Evolutionary conservation across 1,140 invertebrate species (phyloP).

Genomic region (Solenopsis fugax): DNA sequence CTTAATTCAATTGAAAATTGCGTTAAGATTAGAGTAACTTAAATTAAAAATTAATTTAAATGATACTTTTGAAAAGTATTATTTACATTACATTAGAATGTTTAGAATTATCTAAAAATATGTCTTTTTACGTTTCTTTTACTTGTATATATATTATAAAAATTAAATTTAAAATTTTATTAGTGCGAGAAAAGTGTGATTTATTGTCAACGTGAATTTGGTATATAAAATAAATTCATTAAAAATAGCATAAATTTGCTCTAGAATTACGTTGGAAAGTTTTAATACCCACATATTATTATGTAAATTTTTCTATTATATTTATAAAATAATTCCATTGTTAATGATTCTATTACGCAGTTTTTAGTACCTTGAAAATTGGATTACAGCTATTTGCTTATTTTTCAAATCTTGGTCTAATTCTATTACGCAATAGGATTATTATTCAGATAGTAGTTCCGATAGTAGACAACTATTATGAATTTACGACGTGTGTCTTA

Average conservation of each 20-base stretch:
- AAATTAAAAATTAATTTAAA: too few species aligned
- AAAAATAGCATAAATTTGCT: not conserved
- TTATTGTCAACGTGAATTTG: not conserved
- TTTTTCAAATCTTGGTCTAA: not conserved
- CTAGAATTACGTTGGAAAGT: not conserved
- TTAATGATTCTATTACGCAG: not conserved
- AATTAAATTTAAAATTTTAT: not conserved
- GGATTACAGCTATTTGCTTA: not conserved
- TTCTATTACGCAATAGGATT: slow-evolving; percentile 10
- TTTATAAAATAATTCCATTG: slow-evolving; percentile 2
- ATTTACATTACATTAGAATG: too few species aligned
- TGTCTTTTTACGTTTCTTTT: not conserved
- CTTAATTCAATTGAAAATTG: too few species aligned
- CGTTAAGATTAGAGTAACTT: too few species aligned
- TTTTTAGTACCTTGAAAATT: slow-evolving; percentile 5
- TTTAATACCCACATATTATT: slow-evolving; percentile 9
- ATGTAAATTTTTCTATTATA: not conserved
- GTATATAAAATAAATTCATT: not conserved
- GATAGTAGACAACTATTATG: not conserved
- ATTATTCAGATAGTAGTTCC: not conserved
- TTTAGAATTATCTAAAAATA: too few species aligned
- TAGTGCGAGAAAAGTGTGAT: not conserved
- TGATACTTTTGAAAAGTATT: too few species aligned
- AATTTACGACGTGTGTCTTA: not conserved
- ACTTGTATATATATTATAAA: not conserved